Evolutionary conservation across 1,140 invertebrate genomes (phyloP), one percentile per base, ranked within the genome.

Genomic region (Drosophila nasuta): DNA sequence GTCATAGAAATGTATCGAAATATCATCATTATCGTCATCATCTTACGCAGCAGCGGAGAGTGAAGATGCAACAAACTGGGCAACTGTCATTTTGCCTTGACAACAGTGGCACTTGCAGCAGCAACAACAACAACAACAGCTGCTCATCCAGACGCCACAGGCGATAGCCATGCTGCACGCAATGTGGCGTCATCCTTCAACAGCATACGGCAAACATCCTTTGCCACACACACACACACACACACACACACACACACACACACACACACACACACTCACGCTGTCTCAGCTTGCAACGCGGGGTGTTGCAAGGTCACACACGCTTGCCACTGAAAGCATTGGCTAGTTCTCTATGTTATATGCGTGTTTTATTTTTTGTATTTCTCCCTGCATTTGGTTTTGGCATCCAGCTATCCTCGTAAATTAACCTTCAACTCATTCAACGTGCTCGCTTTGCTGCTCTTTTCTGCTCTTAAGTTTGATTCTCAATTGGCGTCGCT

Each of bases 111-210:
- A 51, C 17, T 13, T 11, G 48, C 48, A 20, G 5, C 46, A 4
- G 35, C 62, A 43, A n/a, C 7, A 13, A 17, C 49, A 49, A 46
- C 46, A 15, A 15, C 15, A 38, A 20, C 35, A 30, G 62, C 20
- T 41, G 49, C 30, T 15, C 43, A 11, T 20, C 5, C 35, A 15
- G 49, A 25, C 54, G 49, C 58, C 71, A 43, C 71, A 58, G 52
- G 67, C 59, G 48, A 28, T 43, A 54, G 58, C 56, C 68, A 28
- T 35, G 68, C 41, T 25, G 20, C 41, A 48, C 30, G 52, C 62
- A 65, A 74, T 17, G 54, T 68, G 71, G 41, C 71, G 56, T 48
- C 51, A 57, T 69, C 11, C 25, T 46, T 28, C n/a, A 60, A 48
- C 20, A 30, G 52, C 59, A 48, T 46, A 15, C 62, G 33, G 28